Percentiles rank a stretch among this genome's conserved stretches.
Evolutionary conservation across 2,113 vertebrate species (phyloP).

Genomic region (Alligator mississippiensis): DNA sequence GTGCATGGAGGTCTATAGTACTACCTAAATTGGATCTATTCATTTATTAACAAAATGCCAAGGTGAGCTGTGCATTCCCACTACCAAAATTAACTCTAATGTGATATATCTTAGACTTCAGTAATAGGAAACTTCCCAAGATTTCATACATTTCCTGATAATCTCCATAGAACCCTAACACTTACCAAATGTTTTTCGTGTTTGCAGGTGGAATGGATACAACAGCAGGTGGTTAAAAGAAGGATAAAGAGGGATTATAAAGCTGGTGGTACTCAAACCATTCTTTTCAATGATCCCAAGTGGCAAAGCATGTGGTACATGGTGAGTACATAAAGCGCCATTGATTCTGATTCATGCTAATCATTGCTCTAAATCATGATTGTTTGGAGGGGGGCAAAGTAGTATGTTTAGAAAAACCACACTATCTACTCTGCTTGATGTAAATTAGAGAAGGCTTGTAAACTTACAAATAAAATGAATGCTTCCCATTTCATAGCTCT

Average conservation of each 20-base stretch:
- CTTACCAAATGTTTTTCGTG: conserved; percentile 61
- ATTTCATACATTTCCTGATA: conserved; percentile 41
- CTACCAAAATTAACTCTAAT: conserved; percentile 13
- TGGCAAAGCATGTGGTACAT: conserved; percentile 99
- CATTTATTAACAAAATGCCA: not conserved
- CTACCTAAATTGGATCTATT: not conserved
- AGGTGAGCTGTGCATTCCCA: not conserved
- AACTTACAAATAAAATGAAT: not conserved
- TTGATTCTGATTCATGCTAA: not conserved
- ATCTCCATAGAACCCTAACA: conserved; percentile 18
- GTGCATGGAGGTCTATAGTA: not conserved
- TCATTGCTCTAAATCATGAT: not conserved
- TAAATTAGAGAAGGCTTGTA: not conserved
- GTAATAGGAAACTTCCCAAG: conserved; percentile 15
- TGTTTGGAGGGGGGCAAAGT: not conserved
- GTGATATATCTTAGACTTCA: not conserved
- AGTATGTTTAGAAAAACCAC: not conserved
- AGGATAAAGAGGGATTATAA: conserved; percentile 98
- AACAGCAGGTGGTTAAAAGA: conserved; percentile 96
- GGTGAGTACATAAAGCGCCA: conserved; percentile 82
- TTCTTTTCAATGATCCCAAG: conserved; percentile 97
- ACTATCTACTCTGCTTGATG: not conserved
- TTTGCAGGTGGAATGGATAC: conserved; percentile 97
- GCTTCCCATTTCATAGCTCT: not conserved
- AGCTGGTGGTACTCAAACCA: conserved; percentile 82